These are phyloP conservation scores for Selenia dentaria DNA, from an alignment of 2,888 invertebrate species.

Conservation along the genomic window DNA sequence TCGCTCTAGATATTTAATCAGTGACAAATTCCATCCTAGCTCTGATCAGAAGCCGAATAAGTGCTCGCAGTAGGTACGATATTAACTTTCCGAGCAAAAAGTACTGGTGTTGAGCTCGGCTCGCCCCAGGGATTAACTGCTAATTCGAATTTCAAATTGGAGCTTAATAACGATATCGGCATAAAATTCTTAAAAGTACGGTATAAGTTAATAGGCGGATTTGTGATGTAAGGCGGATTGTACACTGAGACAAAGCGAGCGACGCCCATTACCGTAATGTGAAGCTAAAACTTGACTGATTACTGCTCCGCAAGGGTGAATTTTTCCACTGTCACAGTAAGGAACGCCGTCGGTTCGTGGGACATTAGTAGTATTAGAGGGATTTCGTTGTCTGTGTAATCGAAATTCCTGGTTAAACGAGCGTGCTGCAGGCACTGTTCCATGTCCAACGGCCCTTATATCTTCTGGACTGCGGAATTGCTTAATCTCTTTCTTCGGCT, in stretches of 20 bases:
- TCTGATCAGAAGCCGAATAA: conserved; percentile 42
- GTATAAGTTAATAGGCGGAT: conserved; percentile 29
- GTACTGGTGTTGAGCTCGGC: conserved; percentile 17
- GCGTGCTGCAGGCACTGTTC: conserved; percentile 24
- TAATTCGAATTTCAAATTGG: conserved; percentile 24
- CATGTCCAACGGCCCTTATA: conserved; percentile 20
- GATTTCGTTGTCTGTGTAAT: conserved; percentile 62
- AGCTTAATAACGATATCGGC: conserved; percentile 12
- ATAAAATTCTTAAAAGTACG: conserved; percentile 18
- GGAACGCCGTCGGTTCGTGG: conserved; percentile 40
- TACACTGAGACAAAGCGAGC: conserved; percentile 59
- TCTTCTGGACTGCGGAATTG: conserved; percentile 20
- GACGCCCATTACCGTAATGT: conserved; percentile 71
- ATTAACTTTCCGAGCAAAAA: conserved; percentile 40
- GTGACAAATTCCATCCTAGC: conserved; percentile 29
- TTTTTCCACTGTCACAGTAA: conserved; percentile 62
- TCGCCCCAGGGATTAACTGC: conserved; percentile 15
- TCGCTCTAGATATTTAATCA: conserved; percentile 29
- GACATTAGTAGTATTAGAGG: conserved; percentile 63
- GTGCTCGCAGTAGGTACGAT: conserved; percentile 44
- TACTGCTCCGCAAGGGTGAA: conserved; percentile 63
- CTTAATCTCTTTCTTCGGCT: conserved; percentile 11
- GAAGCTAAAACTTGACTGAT: conserved; percentile 77
- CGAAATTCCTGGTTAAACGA: conserved; percentile 54
- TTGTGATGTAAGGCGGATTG: conserved; percentile 42